Base-by-base conservation (phyloP, 2,797 vertebrate species). In the Craterocephalus amniculus region DNA sequence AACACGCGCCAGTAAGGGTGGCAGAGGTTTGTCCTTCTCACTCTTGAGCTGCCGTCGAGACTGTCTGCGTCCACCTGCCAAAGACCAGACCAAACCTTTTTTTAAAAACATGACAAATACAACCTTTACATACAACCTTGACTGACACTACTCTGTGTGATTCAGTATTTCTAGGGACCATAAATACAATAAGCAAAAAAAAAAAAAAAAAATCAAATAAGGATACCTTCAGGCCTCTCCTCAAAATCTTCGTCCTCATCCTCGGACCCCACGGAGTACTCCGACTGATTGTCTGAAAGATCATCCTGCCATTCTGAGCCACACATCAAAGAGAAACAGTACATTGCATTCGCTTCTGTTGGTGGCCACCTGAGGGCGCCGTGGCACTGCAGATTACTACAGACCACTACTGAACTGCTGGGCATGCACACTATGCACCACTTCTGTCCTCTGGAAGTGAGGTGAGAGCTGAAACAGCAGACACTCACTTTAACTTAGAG, bases 171-270 rank as follows among this genome's bases (percentile, higher is more conserved):
- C 22, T n/a, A 24, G 31, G 18, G 6, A 22, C 52, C 27, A 7
- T 20, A 55, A 29, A 31, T 6, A 16, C 13, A 14, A n/a, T 24
- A 14, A 16, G 31, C 14, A 58, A 48, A 49, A 22, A 7, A 22
- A 22, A 49, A 45, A 45, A 18, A 43, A 3, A 24, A 26, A 20
- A 32, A 34, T 16, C 20, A 38, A 32, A 34, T 4, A 14, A 26
- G 27, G 8, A 12, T 24, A 94, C 98, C 98, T 95, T 99, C 98
- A 0, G 97, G 97, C 65, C 97, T 95, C 87, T 99, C 98, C 84
- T 99, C 98, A 70, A 99, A 99, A 86, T 99, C 98, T 93, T 99
- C 98, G 38, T 99, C 98, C 92, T 99, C 98, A 4, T 99, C 98
- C 93, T 99, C 98, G 0, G 98, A 99, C 86, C 97, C 98, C 26